A percentile compares a stretch with the other conserved stretches of the same genome.
Evolutionary conservation across 2,888 invertebrate genomes (phyloP).

Genomic region (Nephrotoma flavescens): DNA sequence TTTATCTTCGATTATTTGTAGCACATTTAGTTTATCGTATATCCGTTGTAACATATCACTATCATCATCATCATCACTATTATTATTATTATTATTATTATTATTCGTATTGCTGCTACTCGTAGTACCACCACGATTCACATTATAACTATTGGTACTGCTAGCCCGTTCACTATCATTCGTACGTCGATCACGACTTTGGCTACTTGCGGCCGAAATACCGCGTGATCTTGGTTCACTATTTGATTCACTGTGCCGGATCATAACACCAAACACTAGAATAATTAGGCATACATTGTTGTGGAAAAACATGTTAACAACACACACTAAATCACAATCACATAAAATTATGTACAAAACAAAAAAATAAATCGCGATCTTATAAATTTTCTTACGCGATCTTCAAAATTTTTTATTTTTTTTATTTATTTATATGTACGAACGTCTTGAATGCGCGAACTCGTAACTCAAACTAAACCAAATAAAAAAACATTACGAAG

Average conservation of each 20-base stretch:
- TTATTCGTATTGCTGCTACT: background rate
- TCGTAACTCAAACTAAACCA: background rate
- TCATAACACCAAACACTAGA: background rate
- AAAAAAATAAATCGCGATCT: background rate
- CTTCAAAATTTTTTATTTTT: background rate
- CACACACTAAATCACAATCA: background rate
- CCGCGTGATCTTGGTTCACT: background rate
- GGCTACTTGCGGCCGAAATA: background rate
- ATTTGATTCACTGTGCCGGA: background rate
- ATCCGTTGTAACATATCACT: conserved; percentile 23
- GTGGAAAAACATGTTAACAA: background rate
- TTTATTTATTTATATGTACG: background rate
- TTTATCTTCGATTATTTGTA: conserved; percentile 27
- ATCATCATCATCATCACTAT: background rate
- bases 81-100: background rate
- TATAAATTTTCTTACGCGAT: background rate
- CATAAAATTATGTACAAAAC: background rate
- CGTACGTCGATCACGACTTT: background rate
- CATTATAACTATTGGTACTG: background rate
- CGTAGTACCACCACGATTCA: background rate
- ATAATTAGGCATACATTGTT: background rate
- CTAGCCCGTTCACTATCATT: background rate
- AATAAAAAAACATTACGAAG: background rate
- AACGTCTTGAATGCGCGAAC: background rate
- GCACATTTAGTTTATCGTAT: conserved; percentile 25